Base-by-base conservation (phyloP, 2,113 vertebrate species). In the Sminthopsis crassicaudata region DNA sequence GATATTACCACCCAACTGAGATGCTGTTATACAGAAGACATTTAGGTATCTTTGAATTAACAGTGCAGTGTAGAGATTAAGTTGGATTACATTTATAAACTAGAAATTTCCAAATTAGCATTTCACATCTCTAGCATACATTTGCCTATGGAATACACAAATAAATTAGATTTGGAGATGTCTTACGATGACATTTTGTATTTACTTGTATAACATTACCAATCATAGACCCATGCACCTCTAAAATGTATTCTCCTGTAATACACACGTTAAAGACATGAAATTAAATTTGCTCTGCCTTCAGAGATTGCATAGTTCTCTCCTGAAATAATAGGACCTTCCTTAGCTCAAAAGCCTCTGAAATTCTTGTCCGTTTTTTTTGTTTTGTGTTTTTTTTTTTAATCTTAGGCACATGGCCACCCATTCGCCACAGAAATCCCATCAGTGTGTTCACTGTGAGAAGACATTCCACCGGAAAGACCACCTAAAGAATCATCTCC, bases 381-480 rank as follows among this genome's bases (percentile, higher is more conserved):
- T n/a, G n/a, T n/a, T n/a, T n/a, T n/a, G n/a, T n/a, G n/a, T 51
- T 76, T 42, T 6, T 0, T 51, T 54, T 92, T 90, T 93, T 42
- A 3, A 67, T 90, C 12, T 60, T 96, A 99, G 98, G 96, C 98
- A 99, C 92, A 98, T 98, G 26, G 98, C 98, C 11, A 99, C 98
- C 93, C 98, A 99, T 88, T 99, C 98, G 0, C 97, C 98, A 3
- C 98, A 98, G 96, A 99, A 99, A 46, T 96, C 97, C 95, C 98
- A 99, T 95, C 98, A 97, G 94, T 99, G 98, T 90, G 95, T 96
- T 46, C 98, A 98, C 89, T 99, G 98, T 92, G 98, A 98, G 96
- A 99, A 99, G 97, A 98, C 98, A 0, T 99, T 99, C 98, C 98
- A 99, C 97, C 98, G 98, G 52, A 99, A 99, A 55, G 98, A 99